Evolutionary conservation across 1,140 invertebrate genomes (phyloP), one percentile per base, ranked within the genome.

Genomic region (Hormaphis cornu): DNA sequence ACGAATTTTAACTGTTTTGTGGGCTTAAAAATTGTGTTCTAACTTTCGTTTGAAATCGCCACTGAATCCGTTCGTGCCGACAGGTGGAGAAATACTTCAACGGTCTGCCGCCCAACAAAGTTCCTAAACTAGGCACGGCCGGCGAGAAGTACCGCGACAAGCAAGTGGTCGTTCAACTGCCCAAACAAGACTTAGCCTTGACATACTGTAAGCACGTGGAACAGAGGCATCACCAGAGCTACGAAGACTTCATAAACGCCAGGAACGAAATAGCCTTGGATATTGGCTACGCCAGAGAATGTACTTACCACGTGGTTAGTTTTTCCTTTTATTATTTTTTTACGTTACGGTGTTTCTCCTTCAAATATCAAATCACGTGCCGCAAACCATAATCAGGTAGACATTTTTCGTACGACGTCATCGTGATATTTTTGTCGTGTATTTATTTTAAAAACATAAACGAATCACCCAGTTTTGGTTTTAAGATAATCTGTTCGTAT

Each of bases 221-320:
- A 73, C 79, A 86, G 9, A 80, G 86, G 74, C 84, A 92, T 77
- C 83, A 85, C 75, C 83, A 85, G 50, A 87, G 86, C 72, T 95
- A 88, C 76, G 86, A 90, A 77, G 91, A 95, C 78, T 97, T 97
- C 79, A 88, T 95, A 71, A 86, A 89, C 24, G 90, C 90, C 35
- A 81, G 94, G 46, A 97, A 97, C 78, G 91, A 96, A 81, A 89
- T 97, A 72, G 91, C 93, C 16, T 81, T 99, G 72, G 96, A 98
- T 78, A 93, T 98, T 75, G 96, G 91, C 78, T 85, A 83, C 74
- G 86, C 87, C 2, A 83, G 83, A 74, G 82, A 84, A 73, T 75
- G 81, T 46, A 70, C 77, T 63, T 79, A 80, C 70, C 75, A 76
- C 26, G 73, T 78, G 70, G 83, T 85, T 76, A 77, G 81, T 80